Evolutionary conservation across 1,140 invertebrate species (phyloP).

Genomic region (Apolygus lucorum): DNA sequence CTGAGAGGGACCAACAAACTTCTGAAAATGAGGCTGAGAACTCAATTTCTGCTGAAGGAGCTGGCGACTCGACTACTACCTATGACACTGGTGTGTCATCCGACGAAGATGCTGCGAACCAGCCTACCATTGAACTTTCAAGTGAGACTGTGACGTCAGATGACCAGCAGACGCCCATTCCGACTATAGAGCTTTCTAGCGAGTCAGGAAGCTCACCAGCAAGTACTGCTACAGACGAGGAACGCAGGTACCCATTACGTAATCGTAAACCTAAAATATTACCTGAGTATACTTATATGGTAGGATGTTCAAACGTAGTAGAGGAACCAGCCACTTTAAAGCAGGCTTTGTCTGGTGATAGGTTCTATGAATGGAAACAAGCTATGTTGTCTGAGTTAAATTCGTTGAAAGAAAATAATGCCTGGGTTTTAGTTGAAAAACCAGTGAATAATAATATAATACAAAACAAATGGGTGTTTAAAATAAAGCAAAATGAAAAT

Average conservation of each 20-base stretch:
- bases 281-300: background rate
- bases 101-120: background rate
- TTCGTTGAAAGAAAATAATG: constrained; percentile 37
- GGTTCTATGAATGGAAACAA: constrained; percentile 33
- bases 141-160: background rate
- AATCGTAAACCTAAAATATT: background rate
- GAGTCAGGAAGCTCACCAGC: background rate
- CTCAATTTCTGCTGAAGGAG: background rate
- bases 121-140: background rate
- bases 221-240: background rate
- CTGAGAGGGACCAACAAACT: background rate
- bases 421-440: constrained; percentile 37
- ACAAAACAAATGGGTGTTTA: constrained; percentile 38
- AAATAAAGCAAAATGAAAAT: constrained; percentile 35
- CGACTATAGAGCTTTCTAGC: background rate
- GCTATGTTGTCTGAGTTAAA: constrained; percentile 39
- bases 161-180: background rate
- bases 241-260: background rate
- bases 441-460: constrained; percentile 35
- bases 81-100: too few species aligned
- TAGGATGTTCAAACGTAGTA: background rate
- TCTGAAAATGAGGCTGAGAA: background rate
- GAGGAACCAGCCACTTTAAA: background rate
- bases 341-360: background rate
- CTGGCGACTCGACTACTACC: background rate